These are phyloP conservation scores for Celastrina argiolus DNA, from an alignment of 2,888 invertebrate genomes.

Conservation along the genomic window DNA sequence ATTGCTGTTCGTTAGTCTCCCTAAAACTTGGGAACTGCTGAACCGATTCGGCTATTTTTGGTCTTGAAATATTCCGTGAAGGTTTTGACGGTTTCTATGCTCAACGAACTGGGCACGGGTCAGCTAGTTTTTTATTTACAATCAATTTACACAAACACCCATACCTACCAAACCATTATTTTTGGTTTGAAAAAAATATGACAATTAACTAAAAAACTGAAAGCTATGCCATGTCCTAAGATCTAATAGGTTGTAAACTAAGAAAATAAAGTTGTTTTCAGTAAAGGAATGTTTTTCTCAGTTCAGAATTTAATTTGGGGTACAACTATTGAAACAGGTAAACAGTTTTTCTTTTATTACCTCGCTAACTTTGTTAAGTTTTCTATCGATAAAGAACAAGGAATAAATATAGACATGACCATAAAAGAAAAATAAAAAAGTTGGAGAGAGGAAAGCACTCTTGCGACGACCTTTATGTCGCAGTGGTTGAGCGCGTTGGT, in stretches of 20 bases:
- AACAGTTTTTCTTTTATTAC: slow-evolving; percentile 15
- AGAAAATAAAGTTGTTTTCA: slow-evolving; percentile 5
- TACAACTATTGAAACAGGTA: slow-evolving; percentile 16
- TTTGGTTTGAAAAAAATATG: background rate
- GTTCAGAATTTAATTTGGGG: slow-evolving; percentile 14
- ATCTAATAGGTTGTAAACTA: background rate
- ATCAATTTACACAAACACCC: no score
- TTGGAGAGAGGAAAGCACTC: no score
- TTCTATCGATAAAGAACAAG: background rate
- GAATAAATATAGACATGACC: background rate
- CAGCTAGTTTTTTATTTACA: no score
- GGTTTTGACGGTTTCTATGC: no score
- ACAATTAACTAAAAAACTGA: background rate
- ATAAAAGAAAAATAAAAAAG: background rate
- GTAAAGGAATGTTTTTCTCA: slow-evolving; percentile 13
- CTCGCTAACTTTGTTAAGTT: slow-evolving; percentile 5
- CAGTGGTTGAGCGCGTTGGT: no score
- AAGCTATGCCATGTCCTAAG: background rate
- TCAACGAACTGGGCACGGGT: no score
- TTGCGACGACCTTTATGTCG: no score
- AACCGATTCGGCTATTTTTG: no score
- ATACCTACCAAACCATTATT: no score
- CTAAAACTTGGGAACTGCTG: no score
- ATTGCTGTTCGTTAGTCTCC: no score
- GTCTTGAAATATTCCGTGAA: no score